Base-by-base conservation (phyloP, 92 coral and sea anemone species). In the Porites divaricata region DNA sequence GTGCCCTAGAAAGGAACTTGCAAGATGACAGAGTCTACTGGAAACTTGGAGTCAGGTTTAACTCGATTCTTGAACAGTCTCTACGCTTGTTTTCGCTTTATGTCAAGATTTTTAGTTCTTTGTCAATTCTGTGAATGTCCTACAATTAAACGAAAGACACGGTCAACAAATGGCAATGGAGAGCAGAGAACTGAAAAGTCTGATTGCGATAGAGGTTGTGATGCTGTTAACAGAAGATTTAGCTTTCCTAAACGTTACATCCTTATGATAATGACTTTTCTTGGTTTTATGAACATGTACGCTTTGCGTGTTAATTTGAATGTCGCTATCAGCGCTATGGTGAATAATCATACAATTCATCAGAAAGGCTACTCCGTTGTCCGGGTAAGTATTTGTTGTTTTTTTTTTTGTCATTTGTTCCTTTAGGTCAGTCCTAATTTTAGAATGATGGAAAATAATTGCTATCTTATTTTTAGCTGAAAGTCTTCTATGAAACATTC, bases 291-390 rank as follows among this genome's bases (percentile, higher is more conserved):
- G 93, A 95, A 91, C 59, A 92, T 95, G 95, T 94, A 91, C 69
- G 98, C 98, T 26, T 74, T 92, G 62, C 85, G 96, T 35, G 95
- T 92, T 22, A 92, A 94, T 83, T 86, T 94, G 83, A 92, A 94
- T 76, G 95, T 94, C 70, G 96, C 95, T 75, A 79, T 95, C 15
- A 97, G 92, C 25, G 95, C 98, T 0, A 95, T 95, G 98, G 98
- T 95, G 8, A 93, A 93, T 66, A 93, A 93, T 63, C 97, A 95
- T 86, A 95, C 98, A 0, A 88, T 95, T 9, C 84, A 90, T 6
- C 84, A 79, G 48, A 72, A 81, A 2, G 98, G 97, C 26, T 86
- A 88, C 80, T 85, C 85, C 0, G 80, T 89, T 52, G 26, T 78
- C 7, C 79, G 93, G 93, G 98, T 95, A 87, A 72, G 96, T 15